Evolutionary conservation across 2,888 invertebrate genomes (phyloP), one percentile per base, ranked within the genome.

Genomic region (Leptopilina drosophilae): DNA sequence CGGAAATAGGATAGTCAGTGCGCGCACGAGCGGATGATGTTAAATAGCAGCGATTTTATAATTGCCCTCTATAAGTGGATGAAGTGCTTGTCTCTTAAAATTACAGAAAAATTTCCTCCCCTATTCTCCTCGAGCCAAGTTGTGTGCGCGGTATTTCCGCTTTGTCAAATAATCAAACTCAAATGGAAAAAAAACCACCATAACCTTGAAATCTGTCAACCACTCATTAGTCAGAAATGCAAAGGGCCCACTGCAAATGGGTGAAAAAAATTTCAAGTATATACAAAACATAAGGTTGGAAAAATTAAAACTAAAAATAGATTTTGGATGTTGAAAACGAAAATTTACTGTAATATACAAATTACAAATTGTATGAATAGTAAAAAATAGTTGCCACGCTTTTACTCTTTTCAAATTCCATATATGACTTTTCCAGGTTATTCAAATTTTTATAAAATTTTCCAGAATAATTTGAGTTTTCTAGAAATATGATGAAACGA

Each of bases 31-130:
- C 26, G 62, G 20, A 77, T 53, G 76, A 65, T 79, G 78, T 64
- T 20, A 66, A 77, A 78, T 79, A 79, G 5, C 33, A 78, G 80
- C 79, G 49, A 53, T 67, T 64, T 53, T 66, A 20, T 62, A 56
- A 73, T 53, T 73, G 73, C 56, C 1, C 15, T 5, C 14, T 26
- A 20, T 20, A 79, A 79, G 77, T 79, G 76, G 73, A 76, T 85
- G 33, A 82, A 88, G 87, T 86, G 87, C 78, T 64, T 20, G 2
- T 78, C 78, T 81, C 73, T 85, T 87, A 88, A 88, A 88, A 86
- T 83, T 81, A 79, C 85, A 87, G 86, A 88, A 87, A 87, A 87
- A 86, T 81, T 81, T 78, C 62, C 65, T 59, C 9, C 8, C 33
- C 5, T 33, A 33, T 33, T 5, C 33, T 33, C 4, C 5, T 33